Base-by-base conservation (phyloP, 2,797 vertebrate genomes). In the Cirrhinus mrigala region DNA sequence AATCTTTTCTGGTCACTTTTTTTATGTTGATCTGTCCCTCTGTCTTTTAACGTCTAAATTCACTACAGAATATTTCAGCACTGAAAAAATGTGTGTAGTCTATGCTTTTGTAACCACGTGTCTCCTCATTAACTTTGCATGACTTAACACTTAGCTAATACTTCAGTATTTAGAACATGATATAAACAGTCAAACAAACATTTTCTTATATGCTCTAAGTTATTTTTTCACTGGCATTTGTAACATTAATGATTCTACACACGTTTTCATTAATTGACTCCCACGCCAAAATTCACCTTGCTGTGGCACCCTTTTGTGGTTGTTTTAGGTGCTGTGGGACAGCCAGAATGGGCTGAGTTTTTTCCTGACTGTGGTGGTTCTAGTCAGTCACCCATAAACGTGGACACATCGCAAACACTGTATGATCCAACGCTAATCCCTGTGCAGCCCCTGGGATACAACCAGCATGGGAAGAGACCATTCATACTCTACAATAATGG, bases 381-480 rank as follows among this genome's bases (percentile, higher is more conserved):
- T 0, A 93, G 95, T 10, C 98, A 99, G 90, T 99, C 97, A 0
- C 98, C 98, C 4, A 93, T 98, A 12, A 91, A 97, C 2, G 94
- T 98, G 87, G 90, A 90, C 5, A 96, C 94, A 0, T 87, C 82
- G 1, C 60, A 90, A 58, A 94, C 92, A 24, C 93, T 86, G 60
- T 94, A 95, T 3, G 95, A 98, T 85, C 93, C 93, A 0, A 87
- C 93, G 18, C 84, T 99, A 91, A 87, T 86, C 0, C 93, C 95
- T 0, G 11, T 97, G 54, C 92, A 88, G 69, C 95, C 93, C 0
- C 88, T 94, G 29, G 97, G 97, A 70, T 98, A 97, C 88, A 91
- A 92, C 29, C 92, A 89, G 71, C 93, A 94, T 0, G 93, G 90
- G 10, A 87, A 90, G 2, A 86, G 82, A 1, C 88, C 91, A 33